These are phyloP conservation scores for Benthochromis sp. DNA, from an alignment of 2,113 vertebrate species.

Conservation along the genomic window DNA sequence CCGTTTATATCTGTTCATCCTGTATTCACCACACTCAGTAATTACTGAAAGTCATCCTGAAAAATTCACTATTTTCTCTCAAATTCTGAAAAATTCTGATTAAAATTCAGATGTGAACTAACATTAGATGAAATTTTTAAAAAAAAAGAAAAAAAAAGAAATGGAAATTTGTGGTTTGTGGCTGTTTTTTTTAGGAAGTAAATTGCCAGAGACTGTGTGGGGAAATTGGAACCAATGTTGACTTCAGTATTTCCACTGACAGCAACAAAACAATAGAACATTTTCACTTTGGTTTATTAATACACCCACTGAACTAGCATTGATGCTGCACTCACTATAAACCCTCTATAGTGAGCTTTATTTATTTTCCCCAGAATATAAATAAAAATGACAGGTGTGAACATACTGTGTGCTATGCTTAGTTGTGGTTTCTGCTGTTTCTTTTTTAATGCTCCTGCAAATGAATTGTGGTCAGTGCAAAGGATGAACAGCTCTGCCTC, in stretches of 20 bases:
- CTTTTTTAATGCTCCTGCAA: not conserved
- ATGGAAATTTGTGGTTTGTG: not conserved
- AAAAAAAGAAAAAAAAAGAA: accelerated
- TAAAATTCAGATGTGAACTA: not conserved
- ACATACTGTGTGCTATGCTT: not conserved
- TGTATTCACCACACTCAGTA: not conserved
- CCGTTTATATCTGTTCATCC: not conserved
- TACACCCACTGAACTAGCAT: not conserved
- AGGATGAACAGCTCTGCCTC: not conserved
- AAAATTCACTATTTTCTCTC: not conserved
- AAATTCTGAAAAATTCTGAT: not conserved
- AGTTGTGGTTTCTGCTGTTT: not conserved
- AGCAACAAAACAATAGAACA: not conserved
- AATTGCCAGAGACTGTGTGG: not conserved
- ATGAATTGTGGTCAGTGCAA: not conserved
- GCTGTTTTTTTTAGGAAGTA: not conserved
- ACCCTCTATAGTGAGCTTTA: not conserved
- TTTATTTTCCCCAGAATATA: not conserved
- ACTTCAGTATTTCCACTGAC: not conserved
- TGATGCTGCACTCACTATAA: not conserved
- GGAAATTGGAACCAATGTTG: not conserved
- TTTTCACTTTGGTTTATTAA: not conserved
- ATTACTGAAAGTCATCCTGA: not conserved
- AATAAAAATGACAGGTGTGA: not conserved
- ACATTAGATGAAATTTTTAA: not conserved